Conservation (phyloP, 2,113 vertebrate genomes). For the Paramisgurnus dabryanus region DNA sequence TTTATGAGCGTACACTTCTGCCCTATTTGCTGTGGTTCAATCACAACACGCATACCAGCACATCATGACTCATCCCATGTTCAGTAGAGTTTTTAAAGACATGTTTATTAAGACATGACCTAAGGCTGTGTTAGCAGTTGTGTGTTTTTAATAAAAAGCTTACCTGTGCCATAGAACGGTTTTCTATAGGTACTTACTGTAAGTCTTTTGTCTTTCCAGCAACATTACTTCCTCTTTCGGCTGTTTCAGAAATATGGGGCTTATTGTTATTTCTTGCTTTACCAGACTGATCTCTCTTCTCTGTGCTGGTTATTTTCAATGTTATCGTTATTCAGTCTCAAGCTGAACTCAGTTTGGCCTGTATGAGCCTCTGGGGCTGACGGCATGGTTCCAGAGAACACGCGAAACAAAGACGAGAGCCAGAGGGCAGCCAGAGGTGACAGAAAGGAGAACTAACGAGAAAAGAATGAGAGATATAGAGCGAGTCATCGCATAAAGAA, state of each 20-base stretch:
- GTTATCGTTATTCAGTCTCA: constrained; percentile 43
- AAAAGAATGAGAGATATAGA: neutral
- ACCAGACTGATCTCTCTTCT: constrained; percentile 23
- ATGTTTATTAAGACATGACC: constrained; percentile 4
- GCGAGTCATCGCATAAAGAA: neutral
- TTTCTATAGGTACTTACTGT: neutral
- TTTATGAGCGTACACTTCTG: constrained; percentile 21
- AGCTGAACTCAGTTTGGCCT: constrained; percentile 52
- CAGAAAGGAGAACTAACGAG: constrained; percentile 35
- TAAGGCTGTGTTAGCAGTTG: neutral
- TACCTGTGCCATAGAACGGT: neutral
- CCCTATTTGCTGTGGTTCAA: constrained; percentile 17
- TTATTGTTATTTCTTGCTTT: constrained; percentile 31
- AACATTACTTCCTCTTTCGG: neutral
- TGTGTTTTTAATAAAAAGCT: neutral
- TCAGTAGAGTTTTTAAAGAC: constrained; percentile 15
- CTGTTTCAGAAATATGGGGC: neutral
- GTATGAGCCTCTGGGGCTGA: constrained; percentile 43
- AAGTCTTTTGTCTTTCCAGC: neutral
- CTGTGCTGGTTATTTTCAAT: constrained; percentile 42
- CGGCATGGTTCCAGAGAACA: constrained; percentile 50
- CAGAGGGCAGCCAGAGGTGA: constrained; percentile 69
- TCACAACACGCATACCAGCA: neutral
- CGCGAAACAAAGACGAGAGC: constrained; percentile 49
- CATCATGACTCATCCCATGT: constrained; percentile 17